Evolutionary conservation across 1,140 invertebrate species (phyloP), one percentile per base, ranked within the genome.

Genomic region (Hyles vespertilio): DNA sequence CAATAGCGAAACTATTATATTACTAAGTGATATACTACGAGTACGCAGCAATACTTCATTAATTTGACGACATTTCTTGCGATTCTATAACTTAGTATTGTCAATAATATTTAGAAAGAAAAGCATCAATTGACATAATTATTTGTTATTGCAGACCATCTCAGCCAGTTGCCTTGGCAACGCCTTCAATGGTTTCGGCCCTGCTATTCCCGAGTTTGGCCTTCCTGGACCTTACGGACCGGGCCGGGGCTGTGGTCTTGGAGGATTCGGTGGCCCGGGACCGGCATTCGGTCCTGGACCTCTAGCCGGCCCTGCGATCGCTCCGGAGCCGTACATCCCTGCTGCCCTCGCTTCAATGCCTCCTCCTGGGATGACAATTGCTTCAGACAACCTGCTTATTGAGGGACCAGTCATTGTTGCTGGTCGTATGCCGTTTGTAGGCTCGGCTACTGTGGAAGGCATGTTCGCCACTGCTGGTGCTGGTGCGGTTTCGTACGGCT

Each of bases 381-480:
- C 11, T 12, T 73, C 72, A 10, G 72, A 79, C 3, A 78, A 70
- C 49, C 59, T 61, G 65, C 55, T 40, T 61, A 56, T 74, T 33
- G 72, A 77, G 59, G 76, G 78, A 5, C 65, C 67, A 2, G 36
- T 81, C 0, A 56, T 58, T 1, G 74, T 79, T 2, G 45, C 55
- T 51, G 78, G 78, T 2, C 56, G 60, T 12, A 40, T 81, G n/a
- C 74, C 76, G 4, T 77, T 77, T 61, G 49, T 78, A 6, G 65
- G 66, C 0, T 59, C 69, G 5, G 70, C 77, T 0, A 59, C 66
- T 32, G 46, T 81, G 3, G 77, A 79, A 48, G 79, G 79, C 2
- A 36, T 61, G n/a, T 52, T 81, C 6, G 66, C 74, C 3, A 71
- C 73, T 0, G 49, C 49, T 6, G 76, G 76, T 0, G 53, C 53